Conservation (phyloP, 2,797 vertebrate genomes). For the Pipistrellus kuhlii region DNA sequence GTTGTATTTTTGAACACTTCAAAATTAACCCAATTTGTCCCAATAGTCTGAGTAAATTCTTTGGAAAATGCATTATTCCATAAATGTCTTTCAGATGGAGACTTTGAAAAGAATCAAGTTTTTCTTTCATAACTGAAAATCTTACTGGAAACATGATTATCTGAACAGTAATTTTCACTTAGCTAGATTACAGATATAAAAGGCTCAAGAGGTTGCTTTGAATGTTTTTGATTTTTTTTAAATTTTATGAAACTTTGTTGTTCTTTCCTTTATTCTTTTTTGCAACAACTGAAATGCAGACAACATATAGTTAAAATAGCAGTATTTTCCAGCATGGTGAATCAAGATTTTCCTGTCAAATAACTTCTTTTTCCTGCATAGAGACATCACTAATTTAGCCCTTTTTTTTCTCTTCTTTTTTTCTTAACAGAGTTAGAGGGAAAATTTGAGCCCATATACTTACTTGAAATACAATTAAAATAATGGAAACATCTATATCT, state of each 20-base stretch:
- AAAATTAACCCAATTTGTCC: constrained; percentile 65
- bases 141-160: not conserved
- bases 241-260: constrained; percentile 5
- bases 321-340: constrained; percentile 46
- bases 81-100: constrained; percentile 23
- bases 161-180: constrained; percentile 50
- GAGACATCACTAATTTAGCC: constrained; percentile 63
- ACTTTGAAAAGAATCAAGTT: not conserved
- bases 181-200: not conserved
- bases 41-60: not conserved
- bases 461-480: constrained; percentile 80
- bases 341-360: constrained; percentile 70
- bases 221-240: constrained; percentile 10
- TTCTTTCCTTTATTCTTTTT: not conserved
- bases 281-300: constrained; percentile 42
- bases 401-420: not conserved
- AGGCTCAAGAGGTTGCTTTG: not conserved
- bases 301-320: constrained; percentile 3
- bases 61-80: constrained; percentile 49
- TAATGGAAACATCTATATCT: constrained; percentile 79
- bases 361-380: constrained; percentile 71
- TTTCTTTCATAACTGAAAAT: constrained; percentile 57
- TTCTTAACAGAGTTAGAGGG: constrained; percentile 14
- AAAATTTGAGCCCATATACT: constrained; percentile 66
- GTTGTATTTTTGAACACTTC: not conserved